Evolutionary conservation across 2,113 vertebrate species (phyloP).

Genomic region (Catharus minimus): DNA sequence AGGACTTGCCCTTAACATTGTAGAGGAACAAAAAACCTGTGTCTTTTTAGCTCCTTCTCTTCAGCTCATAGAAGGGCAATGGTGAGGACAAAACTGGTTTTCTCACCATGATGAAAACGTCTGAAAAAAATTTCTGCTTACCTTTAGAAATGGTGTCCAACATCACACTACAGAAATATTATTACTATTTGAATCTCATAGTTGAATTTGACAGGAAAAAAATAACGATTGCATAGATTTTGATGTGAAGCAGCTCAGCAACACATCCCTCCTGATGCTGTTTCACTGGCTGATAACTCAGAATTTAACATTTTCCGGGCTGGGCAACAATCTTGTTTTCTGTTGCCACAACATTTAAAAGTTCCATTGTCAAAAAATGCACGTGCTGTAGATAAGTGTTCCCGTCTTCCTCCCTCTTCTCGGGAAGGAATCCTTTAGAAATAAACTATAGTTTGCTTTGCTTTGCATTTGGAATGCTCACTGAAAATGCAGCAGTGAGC

Average conservation of each 20-base stretch:
- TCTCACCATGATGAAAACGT: background rate
- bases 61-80: background rate
- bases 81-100: background rate
- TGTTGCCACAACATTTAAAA: background rate
- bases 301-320: slow-evolving; percentile 16
- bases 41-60: background rate
- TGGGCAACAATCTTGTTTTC: background rate
- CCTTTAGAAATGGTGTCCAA: background rate
- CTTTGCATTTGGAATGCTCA: background rate
- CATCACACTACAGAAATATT: background rate
- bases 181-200: background rate
- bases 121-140: background rate
- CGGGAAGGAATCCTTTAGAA: background rate
- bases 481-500: background rate
- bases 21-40: background rate
- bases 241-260: background rate
- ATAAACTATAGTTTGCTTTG: background rate
- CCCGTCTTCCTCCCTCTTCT: rapidly evolving
- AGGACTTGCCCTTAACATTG: background rate
- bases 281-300: slow-evolving; percentile 37
- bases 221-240: background rate
- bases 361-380: background rate
- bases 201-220: background rate
- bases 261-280: background rate
- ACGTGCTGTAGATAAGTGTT: background rate